Evolutionary conservation across 2,888 invertebrate genomes (phyloP), one percentile per base, ranked within the genome.

Genomic region (Taenaris catops): DNA sequence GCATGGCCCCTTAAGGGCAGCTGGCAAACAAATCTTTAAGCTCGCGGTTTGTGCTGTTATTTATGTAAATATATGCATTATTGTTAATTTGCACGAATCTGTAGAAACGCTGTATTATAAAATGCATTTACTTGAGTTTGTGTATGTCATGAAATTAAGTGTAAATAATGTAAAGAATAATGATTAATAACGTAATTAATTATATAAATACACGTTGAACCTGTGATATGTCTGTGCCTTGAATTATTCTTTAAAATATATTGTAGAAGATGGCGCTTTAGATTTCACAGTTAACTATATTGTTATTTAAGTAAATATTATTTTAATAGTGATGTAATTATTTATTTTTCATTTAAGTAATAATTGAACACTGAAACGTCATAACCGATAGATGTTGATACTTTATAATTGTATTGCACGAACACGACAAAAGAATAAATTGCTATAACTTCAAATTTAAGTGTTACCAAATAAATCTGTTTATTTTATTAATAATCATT

Each of bases 191-290:
- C 41, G 45, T 53, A 48, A 51, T 47, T 42, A 41, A 44, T 49
- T 38, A 45, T 44, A 48, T 38, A 61, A 62, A 69, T 74, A 73
- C 59, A 76, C 60, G 68, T 76, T 67, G 67, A 76, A 68, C 48
- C 83, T 83, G 83, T 83, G 83, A 83, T 83, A 83, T 74, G 74
- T 78, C 78, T 80, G 81, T 83, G 83, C 83, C 81, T 83, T 80
- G 68, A 66, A 46, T 48, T 67, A 58, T 67, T 63, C 61, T 65
- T 61, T 53, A 58, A 47, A 51, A 58, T 58, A 60, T 57, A 39
- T 55, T 60, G n/a, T 58, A 59, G 48, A 56, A 38, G 76, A 65
- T 81, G 80, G 81, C 83, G 80, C 83, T 80, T 19, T 14, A 4
- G 1, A 23, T 27, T 28, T 32, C 37, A 34, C 41, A 16, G 32